Percentiles rank a stretch among this genome's conserved stretches.
These are phyloP conservation scores for Ammospiza nelsoni DNA, from an alignment of 2,113 vertebrate species.

Conservation along the genomic window DNA sequence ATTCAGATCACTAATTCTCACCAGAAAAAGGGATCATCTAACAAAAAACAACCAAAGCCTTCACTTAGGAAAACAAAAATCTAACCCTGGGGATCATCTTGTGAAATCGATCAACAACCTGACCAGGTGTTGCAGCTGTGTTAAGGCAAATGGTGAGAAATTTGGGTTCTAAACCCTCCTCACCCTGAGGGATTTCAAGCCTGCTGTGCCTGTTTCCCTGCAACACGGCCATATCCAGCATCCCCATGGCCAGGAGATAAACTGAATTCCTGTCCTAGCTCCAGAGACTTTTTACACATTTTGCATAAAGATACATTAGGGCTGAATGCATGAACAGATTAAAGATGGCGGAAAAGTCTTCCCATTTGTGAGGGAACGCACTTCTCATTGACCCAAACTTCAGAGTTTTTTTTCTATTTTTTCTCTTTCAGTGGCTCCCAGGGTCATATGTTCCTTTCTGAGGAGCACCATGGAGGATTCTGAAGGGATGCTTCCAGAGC, in stretches of 20 bases:
- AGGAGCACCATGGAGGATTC: not conserved
- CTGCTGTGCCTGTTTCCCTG: not conserved
- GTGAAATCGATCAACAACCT: not conserved
- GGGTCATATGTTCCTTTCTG: not conserved
- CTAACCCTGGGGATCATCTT: not conserved
- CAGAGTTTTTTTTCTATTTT: not conserved
- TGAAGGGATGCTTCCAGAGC: not conserved
- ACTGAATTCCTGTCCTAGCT: not conserved
- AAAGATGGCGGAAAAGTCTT: not conserved
- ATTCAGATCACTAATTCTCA: not conserved
- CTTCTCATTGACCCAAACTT: not conserved
- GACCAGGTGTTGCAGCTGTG: not conserved
- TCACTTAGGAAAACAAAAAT: not conserved
- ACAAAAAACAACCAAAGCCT: not conserved
- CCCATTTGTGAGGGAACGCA: not conserved
- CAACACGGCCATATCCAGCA: not conserved
- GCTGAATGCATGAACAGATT: not conserved
- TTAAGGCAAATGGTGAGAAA: rapidly evolving
- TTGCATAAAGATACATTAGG: not conserved
- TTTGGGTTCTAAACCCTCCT: not conserved
- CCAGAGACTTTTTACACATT: not conserved
- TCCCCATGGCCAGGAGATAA: not conserved
- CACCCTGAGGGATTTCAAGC: not conserved
- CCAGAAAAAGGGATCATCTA: not conserved
- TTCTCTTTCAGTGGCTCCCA: not conserved